Evolutionary conservation across 2,113 vertebrate species (phyloP), one percentile per base, ranked within the genome.

Genomic region (Corythornis cristatus): DNA sequence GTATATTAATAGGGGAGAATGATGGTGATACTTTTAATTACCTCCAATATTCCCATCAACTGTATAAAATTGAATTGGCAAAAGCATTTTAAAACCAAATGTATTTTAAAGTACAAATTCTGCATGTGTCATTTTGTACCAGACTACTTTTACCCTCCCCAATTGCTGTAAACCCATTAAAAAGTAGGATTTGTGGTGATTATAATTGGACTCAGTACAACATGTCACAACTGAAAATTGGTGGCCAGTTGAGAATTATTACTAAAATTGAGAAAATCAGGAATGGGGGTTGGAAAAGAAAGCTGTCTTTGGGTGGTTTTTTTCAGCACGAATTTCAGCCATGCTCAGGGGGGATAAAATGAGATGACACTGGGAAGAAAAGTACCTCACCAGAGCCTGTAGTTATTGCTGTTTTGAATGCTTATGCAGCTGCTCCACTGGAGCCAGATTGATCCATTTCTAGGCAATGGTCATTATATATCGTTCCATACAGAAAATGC

Each of bases 401-500:
- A 54, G 57, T 92, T 97, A 97, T 92, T 97, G 95, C 94, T 96
- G 75, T 82, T 96, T 94, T 97, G 88, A 93, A 96, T 95, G 96
- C 79, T 31, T n/a, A 73, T 65, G 74, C 76, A 83, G 96, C 92
- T 96, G 94, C 40, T 61, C 86, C 85, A 33, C 72, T 85, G 83
- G 13, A 86, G 72, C 89, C 95, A 95, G 95, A 97, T 95, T 96
- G 97, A 97, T 97, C 96, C 91, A 93, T 98, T 97, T 95, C 91
- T 92, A 35, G 19, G 91, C 91, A 95, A 73, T 90, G 96, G 95
- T 96, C 95, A 96, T 97, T 97, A 93, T 88, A 92, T 97, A 93
- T 91, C 0, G 0, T 92, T 97, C 97, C 95, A 92, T 90, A 93
- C 74, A 70, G 93, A 93, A 97, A 97, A 95, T 91, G 91, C 80